phyloP scores from a whole-genome alignment of 2,888 invertebrate genomes.

The Masnerella sp. region DNA sequence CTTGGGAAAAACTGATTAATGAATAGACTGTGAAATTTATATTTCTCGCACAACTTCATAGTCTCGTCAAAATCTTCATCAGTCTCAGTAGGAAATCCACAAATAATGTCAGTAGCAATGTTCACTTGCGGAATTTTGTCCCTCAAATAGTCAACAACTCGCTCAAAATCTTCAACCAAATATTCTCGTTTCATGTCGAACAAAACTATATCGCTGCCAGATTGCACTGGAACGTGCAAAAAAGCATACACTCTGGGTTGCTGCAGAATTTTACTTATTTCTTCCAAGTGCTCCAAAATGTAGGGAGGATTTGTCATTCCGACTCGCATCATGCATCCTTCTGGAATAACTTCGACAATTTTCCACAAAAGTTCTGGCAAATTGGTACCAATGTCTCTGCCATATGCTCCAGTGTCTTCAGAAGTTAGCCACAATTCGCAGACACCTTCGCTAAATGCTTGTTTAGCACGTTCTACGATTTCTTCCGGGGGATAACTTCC shows the following conservation, averaged over 20 bases:
- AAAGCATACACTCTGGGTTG: constrained; percentile 96
- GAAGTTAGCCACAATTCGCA: constrained; percentile 98
- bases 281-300: constrained; percentile 94
- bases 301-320: constrained; percentile 99
- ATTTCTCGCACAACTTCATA: constrained; percentile 87
- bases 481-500: constrained; percentile 95
- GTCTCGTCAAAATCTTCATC: constrained; percentile 93
- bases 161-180: constrained; percentile 90
- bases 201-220: constrained; percentile 96
- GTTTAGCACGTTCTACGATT: constrained; percentile 90
- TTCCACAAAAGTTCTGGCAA: constrained; percentile 91
- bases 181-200: constrained; percentile 98
- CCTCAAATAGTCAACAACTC: constrained; percentile 90
- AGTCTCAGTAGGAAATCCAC: constrained; percentile 98
- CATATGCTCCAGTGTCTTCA: constrained; percentile 98
- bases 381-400: constrained; percentile 93
- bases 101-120: constrained; percentile 98
- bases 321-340: constrained; percentile 88
- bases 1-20: constrained; percentile 99
- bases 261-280: constrained; percentile 90
- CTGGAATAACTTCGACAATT: constrained; percentile 88
- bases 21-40: constrained; percentile 95
- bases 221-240: constrained; percentile 98
- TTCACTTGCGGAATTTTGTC: constrained; percentile 92
- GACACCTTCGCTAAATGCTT: constrained; percentile 94